Evolutionary conservation across 2,888 invertebrate species (phyloP).

Genomic region (Hymenopus coronatus): DNA sequence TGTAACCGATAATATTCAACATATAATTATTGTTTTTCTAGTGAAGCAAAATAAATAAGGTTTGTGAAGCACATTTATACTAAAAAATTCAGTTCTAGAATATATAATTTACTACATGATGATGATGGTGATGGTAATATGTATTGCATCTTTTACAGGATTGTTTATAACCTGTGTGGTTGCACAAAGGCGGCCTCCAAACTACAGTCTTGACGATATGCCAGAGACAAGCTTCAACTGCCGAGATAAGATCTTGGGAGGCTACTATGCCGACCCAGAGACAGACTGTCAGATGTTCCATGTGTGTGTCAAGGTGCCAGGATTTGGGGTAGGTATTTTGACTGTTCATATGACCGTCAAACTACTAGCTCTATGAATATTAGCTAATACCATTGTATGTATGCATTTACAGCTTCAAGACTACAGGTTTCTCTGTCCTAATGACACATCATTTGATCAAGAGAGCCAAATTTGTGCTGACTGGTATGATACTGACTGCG

Average conservation of each 20-base stretch:
- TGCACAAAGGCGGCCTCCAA: slow-evolving; percentile 48
- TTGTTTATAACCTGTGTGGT: slow-evolving; percentile 29
- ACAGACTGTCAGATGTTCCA: slow-evolving; percentile 88
- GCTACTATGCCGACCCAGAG: slow-evolving; percentile 84
- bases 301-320: slow-evolving; percentile 81
- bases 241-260: slow-evolving; percentile 79
- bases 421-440: slow-evolving; percentile 85
- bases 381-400: not conserved
- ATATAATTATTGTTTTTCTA: not conserved
- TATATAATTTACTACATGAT: no score
- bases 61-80: not conserved
- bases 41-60: not conserved
- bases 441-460: slow-evolving; percentile 87
- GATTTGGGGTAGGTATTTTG: slow-evolving; percentile 44
- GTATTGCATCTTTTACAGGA: not conserved
- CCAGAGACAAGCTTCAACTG: slow-evolving; percentile 70
- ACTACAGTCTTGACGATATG: slow-evolving; percentile 52
- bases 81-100: not conserved
- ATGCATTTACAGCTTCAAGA: slow-evolving; percentile 60
- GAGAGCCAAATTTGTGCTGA: slow-evolving; percentile 90
- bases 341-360: no score
- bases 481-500: slow-evolving; percentile 87
- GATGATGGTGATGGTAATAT: not conserved
- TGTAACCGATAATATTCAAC: not conserved
- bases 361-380: no score